Evolutionary conservation across 2,888 invertebrate species (phyloP).

Genomic region (Podotricha telesiphe): DNA sequence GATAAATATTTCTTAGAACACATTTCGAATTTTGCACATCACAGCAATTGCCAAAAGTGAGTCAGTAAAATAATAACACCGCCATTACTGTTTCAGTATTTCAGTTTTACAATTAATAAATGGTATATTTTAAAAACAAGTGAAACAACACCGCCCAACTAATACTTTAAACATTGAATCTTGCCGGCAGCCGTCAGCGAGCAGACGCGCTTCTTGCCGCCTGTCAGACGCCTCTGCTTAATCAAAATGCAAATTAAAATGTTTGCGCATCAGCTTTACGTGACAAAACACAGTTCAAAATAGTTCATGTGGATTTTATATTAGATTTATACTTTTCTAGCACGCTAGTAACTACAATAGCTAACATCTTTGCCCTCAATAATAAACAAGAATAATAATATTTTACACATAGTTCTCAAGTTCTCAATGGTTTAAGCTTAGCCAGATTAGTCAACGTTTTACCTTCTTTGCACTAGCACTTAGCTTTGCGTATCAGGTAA

Average conservation of each 20-base stretch:
- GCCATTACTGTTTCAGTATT: neutral
- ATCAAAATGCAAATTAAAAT: constrained; percentile 70
- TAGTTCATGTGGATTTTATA: constrained; percentile 55
- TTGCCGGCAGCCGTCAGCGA: constrained; percentile 30
- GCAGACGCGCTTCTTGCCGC: constrained; percentile 46
- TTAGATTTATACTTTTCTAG: constrained; percentile 40
- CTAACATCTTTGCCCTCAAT: constrained; percentile 6
- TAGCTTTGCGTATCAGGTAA: no score
- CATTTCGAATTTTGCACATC: no score
- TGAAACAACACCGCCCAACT: neutral
- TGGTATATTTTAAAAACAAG: neutral
- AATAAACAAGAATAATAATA: neutral
- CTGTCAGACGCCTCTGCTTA: constrained; percentile 58
- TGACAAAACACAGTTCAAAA: constrained; percentile 55
- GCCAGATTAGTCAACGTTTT: no score
- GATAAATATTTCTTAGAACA: no score
- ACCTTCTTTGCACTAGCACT: no score
- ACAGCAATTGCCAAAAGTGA: neutral
- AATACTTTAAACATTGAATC: constrained; percentile 24
- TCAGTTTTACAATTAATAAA: neutral
- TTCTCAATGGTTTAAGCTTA: no score
- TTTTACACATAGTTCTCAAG: no score
- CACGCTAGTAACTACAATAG: constrained; percentile 1
- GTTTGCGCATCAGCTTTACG: constrained; percentile 57
- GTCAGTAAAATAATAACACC: neutral